Evolutionary conservation across 64 coral and sea anemone species (phyloP), one percentile per base, ranked within the genome.

Genomic region (Dendronephthya gigantea): DNA sequence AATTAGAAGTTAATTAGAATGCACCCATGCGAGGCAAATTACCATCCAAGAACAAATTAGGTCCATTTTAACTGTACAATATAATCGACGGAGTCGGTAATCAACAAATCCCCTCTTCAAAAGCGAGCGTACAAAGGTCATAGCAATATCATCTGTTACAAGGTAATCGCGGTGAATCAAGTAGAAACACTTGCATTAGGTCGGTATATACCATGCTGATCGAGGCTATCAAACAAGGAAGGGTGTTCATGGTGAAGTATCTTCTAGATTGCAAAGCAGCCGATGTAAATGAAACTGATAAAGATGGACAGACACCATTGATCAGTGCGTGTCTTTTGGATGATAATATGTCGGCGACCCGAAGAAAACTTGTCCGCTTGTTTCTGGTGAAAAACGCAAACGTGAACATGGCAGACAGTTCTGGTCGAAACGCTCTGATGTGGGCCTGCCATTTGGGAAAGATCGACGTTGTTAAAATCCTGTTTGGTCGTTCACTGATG

Each of bases 341-440:
- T 12, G 72, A 79, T 33, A 35, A 13, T 16, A 36, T 79, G 72
- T 14, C 32, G 15, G 36, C 30, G 10, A 35, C 32, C 9, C 72
- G 72, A 15, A 0, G 72, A 1, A 79, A 35, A 36, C 72, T 79
- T 34, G 8, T 79, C 19, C 72, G 72, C 2, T 39, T 79, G 15
- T 39, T 79, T 12, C 29, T 79, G 36, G 29, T 7, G 15, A 34
- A 79, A 15, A 39, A 39, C 2, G 72, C 72, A 33, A 19, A 39
- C 36, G n/a, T 79, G 14, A 79, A 79, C 72, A 0, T 36, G 19
- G 4, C 36, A 36, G 72, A 79, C 22, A 36, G 15, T 10, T 36
- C 30, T 33, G 72, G 72, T 34, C 72, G 72, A 79, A 79, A 39
- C 72, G 72, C 72, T 29, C 72, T 79, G 2, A 79, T 79, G 36